phyloP scores from a whole-genome alignment of 2,113 vertebrate genomes.

The Siphamia tubifer region DNA sequence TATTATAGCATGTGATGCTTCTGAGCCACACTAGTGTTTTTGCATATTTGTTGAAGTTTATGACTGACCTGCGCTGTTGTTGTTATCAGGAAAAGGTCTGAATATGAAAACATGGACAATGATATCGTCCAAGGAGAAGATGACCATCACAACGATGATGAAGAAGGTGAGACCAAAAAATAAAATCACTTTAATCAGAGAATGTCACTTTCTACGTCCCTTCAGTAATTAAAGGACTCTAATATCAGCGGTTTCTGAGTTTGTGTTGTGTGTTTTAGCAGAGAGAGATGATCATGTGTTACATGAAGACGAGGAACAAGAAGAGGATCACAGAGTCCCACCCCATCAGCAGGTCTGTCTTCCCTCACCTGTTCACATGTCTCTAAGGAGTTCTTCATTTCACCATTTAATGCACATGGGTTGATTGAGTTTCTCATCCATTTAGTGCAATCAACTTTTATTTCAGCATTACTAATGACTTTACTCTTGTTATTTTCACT shows the following conservation, averaged over 20 bases:
- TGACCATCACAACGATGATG: conserved; percentile 77
- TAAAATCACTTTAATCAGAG: too few relatives aligned
- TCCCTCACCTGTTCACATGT: neutral
- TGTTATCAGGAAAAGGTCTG: conserved; percentile 80
- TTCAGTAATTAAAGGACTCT: neutral
- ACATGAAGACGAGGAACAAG: conserved; percentile 53
- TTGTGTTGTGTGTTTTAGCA: conserved; percentile 29
- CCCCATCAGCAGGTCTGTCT: conserved; percentile 58
- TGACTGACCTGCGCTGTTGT: neutral
- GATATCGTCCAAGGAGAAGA: conserved; percentile 86
- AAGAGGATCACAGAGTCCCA: conserved; percentile 39
- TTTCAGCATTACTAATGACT: neutral
- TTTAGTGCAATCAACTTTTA: neutral
- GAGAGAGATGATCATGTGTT: conserved; percentile 56
- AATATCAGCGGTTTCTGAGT: neutral
- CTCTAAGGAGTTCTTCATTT: neutral
- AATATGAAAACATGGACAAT: conserved; percentile 86
- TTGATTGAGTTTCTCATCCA: too few relatives aligned
- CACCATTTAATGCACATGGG: too few relatives aligned
- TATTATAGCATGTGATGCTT: too few relatives aligned
- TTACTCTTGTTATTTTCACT: neutral
- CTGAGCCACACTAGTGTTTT: too few relatives aligned
- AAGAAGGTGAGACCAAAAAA: conserved; percentile 77
- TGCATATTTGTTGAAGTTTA: neutral
- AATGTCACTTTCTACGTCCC: too few relatives aligned